phyloP scores from a whole-genome alignment of 2,888 invertebrate genomes.

The Endotricha flammealis region DNA sequence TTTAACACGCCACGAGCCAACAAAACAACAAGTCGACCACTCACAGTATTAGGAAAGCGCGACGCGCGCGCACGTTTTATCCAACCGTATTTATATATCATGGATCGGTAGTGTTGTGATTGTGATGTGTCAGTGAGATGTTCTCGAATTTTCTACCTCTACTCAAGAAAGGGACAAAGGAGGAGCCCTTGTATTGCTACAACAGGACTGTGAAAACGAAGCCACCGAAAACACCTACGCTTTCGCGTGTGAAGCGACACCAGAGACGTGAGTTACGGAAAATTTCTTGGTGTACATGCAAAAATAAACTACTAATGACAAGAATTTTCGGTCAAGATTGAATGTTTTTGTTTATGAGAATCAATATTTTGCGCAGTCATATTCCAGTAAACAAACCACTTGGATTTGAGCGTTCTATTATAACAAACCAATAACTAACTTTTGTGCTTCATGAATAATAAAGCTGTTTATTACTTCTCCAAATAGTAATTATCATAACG shows the following conservation, averaged over 20 bases:
- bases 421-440: too few species aligned
- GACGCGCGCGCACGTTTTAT: slow-evolving; percentile 48
- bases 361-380: too few species aligned
- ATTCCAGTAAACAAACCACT: too few species aligned
- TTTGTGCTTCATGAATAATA: too few species aligned
- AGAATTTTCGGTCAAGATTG: too few species aligned
- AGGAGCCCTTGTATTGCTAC: slow-evolving; percentile 72
- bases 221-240: slow-evolving; percentile 77
- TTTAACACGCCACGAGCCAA: slow-evolving; percentile 58
- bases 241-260: slow-evolving; percentile 69
- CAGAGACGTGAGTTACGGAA: slow-evolving; percentile 64
- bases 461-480: too few species aligned
- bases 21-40: slow-evolving; percentile 67
- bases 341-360: too few species aligned
- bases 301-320: slow-evolving; percentile 10
- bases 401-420: too few species aligned
- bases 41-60: slow-evolving; percentile 56
- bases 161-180: slow-evolving; percentile 64
- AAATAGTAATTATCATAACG: too few species aligned
- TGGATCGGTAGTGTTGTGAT: slow-evolving; percentile 22
- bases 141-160: slow-evolving; percentile 76
- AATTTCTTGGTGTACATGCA: too few species aligned
- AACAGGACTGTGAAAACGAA: slow-evolving; percentile 65
- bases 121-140: slow-evolving; percentile 50
- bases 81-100: neutral